phyloP scores from a whole-genome alignment of 1,140 invertebrate species.

The Nomia melanderi region DNA sequence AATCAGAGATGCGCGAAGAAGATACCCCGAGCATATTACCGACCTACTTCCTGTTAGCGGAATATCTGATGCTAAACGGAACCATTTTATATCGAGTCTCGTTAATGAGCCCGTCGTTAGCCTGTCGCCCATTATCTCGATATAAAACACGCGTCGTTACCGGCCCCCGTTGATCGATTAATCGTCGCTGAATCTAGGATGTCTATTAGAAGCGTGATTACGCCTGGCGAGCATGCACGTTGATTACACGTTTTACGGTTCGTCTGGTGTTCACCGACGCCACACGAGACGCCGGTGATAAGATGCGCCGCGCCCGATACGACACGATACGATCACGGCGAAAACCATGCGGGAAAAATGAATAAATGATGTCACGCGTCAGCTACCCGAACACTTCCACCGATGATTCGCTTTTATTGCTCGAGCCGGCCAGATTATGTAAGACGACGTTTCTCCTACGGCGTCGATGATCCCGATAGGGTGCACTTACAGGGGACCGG shows the following conservation, averaged over 20 bases:
- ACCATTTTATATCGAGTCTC: constrained; percentile 57
- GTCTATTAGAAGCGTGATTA: constrained; percentile 60
- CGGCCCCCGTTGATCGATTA: constrained; percentile 57
- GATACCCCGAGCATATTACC: constrained; percentile 49
- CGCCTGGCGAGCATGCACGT: constrained; percentile 45
- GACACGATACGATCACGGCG: neutral
- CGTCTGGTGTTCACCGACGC: constrained; percentile 10
- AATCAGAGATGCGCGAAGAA: constrained; percentile 39
- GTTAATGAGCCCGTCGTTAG: constrained; percentile 67
- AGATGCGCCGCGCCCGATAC: too few species aligned
- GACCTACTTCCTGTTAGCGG: constrained; percentile 55
- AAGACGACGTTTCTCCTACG: too few species aligned
- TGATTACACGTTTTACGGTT: constrained; percentile 54
- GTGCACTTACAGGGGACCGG: too few species aligned
- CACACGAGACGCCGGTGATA: neutral
- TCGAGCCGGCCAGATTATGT: too few species aligned
- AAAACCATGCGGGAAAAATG: neutral
- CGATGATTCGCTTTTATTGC: too few species aligned
- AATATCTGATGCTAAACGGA: constrained; percentile 61
- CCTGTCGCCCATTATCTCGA: constrained; percentile 61
- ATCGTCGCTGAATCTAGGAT: constrained; percentile 61
- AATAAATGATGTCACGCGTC: too few species aligned
- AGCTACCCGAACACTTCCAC: too few species aligned
- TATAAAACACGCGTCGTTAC: constrained; percentile 57
- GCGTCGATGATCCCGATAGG: neutral